These are phyloP conservation scores for Mus spretus DNA, from an alignment of 2,797 vertebrate species.

Conservation along the genomic window DNA sequence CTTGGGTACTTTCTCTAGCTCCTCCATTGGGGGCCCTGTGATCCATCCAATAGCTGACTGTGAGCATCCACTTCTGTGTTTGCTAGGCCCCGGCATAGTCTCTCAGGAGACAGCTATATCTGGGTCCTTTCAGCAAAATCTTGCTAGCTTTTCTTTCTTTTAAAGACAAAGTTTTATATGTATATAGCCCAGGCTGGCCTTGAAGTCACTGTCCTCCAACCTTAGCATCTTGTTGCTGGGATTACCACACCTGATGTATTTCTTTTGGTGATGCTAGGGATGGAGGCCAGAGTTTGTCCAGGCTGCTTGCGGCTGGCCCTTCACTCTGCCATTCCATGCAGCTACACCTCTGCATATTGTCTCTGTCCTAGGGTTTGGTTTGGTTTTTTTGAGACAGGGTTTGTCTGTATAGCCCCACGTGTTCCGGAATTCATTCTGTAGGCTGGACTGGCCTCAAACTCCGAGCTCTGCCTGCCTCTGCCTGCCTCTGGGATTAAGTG, in stretches of 20 bases:
- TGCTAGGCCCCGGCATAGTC: too few relatives aligned
- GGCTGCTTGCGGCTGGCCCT: background rate
- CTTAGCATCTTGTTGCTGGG: background rate
- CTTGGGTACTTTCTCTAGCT: too few relatives aligned
- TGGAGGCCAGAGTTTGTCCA: background rate
- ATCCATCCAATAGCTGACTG: too few relatives aligned
- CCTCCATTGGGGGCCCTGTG: too few relatives aligned
- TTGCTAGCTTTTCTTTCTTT: background rate
- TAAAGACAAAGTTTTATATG: too few relatives aligned
- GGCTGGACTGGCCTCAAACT: too few relatives aligned
- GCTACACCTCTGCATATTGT: background rate
- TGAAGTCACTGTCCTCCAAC: background rate
- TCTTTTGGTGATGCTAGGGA: background rate
- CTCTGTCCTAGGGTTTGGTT: background rate
- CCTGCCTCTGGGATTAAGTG: too few relatives aligned
- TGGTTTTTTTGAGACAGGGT: background rate
- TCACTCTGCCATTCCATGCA: background rate
- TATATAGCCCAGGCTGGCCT: background rate
- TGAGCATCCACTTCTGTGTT: too few relatives aligned
- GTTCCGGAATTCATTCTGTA: too few relatives aligned
- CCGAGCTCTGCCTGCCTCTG: too few relatives aligned
- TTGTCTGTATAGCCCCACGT: background rate
- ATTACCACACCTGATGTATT: background rate
- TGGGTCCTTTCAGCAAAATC: too few relatives aligned
- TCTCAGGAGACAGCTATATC: too few relatives aligned